Evolutionary conservation across 2,888 invertebrate genomes (phyloP).

Genomic region (Doris montereyensis): DNA sequence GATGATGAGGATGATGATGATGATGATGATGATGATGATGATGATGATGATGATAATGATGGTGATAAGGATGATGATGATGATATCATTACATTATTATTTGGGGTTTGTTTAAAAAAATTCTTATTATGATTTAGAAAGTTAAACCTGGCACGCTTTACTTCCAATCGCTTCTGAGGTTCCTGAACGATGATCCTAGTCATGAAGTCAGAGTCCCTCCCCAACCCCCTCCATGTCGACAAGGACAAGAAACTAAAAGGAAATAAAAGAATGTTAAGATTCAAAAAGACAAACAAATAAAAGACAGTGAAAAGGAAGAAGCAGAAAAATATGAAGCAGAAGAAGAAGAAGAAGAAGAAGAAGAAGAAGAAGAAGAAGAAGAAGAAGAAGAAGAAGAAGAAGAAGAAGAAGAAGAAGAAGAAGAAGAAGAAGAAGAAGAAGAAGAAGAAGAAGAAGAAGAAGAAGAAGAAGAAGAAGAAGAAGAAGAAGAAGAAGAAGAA

Average conservation of each 20-base stretch:
- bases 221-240: too few species aligned
- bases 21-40: slow-evolving; percentile 20
- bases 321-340: not conserved
- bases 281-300: not conserved
- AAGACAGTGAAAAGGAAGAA: not conserved
- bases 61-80: slow-evolving; percentile 11
- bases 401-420: not conserved
- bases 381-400: not conserved
- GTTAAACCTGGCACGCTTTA: too few species aligned
- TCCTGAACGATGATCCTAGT: too few species aligned
- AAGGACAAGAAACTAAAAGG: not conserved
- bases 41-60: slow-evolving; percentile 11
- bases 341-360: not conserved
- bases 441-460: not conserved
- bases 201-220: too few species aligned
- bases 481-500: not conserved
- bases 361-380: not conserved
- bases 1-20: too few species aligned
- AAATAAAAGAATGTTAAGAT: not conserved
- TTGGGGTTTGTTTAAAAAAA: too few species aligned
- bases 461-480: not conserved
- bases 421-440: not conserved
- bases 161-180: too few species aligned
- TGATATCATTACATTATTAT: too few species aligned
- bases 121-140: too few species aligned